These are phyloP conservation scores for Pipra filicauda DNA, from an alignment of 2,113 vertebrate genomes.

Conservation along the genomic window DNA sequence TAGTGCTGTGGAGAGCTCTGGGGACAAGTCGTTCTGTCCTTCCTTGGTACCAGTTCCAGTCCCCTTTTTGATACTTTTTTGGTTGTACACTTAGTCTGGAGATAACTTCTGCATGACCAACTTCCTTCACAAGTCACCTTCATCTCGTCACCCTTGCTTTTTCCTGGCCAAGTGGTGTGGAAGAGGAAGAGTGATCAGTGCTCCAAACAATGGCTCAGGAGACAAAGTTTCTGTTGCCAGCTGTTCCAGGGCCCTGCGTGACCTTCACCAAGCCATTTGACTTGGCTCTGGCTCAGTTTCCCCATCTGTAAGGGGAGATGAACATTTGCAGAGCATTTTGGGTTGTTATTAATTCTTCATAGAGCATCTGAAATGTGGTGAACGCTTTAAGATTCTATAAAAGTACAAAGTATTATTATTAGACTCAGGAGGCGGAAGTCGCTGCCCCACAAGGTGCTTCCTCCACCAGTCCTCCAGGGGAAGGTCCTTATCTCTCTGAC, in stretches of 20 bases:
- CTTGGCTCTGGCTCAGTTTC: conserved; percentile 52
- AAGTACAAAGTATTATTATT: conserved; percentile 45
- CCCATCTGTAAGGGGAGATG: conserved; percentile 18
- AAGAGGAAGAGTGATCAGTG: background rate
- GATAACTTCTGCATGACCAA: background rate
- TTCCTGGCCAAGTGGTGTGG: background rate
- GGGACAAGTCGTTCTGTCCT: background rate
- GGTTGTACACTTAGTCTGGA: background rate
- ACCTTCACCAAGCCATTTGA: conserved; percentile 39
- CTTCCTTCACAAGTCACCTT: background rate
- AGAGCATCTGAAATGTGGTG: conserved; percentile 27
- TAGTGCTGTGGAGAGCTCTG: background rate
- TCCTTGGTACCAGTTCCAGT: background rate
- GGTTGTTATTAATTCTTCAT: conserved; percentile 28
- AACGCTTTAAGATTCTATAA: conserved; percentile 45
- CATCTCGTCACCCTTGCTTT: background rate
- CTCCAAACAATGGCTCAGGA: background rate
- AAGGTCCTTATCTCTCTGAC: conserved; percentile 16
- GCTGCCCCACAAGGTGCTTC: background rate
- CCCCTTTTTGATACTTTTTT: background rate
- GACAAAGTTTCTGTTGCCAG: background rate
- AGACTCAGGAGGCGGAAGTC: conserved; percentile 35
- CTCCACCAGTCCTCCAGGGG: conserved; percentile 5
- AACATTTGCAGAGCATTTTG: conserved; percentile 47
- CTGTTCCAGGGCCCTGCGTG: background rate